Percentiles rank a stretch among this genome's conserved stretches.
Evolutionary conservation across 2,797 vertebrate genomes (phyloP).

Genomic region (Knipowitschia caucasica): DNA sequence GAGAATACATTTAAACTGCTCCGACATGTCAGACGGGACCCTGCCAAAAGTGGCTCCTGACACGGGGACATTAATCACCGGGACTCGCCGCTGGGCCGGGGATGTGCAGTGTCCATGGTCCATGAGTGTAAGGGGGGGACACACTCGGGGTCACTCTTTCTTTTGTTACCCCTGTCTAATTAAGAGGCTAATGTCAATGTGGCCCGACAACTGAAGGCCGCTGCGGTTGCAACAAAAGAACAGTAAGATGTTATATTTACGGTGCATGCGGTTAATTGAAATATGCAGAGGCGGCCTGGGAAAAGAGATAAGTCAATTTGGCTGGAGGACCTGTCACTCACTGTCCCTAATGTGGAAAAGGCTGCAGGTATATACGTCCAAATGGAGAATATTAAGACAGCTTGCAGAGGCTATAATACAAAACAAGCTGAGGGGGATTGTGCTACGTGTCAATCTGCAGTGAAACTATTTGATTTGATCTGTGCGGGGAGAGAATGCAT

Average conservation of each 20-base stretch:
- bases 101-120: constrained; percentile 50
- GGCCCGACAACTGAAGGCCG: constrained; percentile 55
- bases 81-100: constrained; percentile 52
- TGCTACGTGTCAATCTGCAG: background rate
- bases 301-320: constrained; percentile 16
- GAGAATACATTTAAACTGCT: constrained; percentile 85
- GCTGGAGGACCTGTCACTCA: constrained; percentile 1
- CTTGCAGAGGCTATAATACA: background rate
- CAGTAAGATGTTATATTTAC: constrained; percentile 22
- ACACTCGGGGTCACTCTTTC: constrained; percentile 45
- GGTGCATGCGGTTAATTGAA: constrained; percentile 52
- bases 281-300: constrained; percentile 29
- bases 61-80: constrained; percentile 78
- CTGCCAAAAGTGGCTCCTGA: constrained; percentile 72
- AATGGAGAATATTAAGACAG: background rate
- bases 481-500: background rate
- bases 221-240: constrained; percentile 42
- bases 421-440: background rate
- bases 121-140: constrained; percentile 36
- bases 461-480: background rate
- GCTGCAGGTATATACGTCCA: background rate
- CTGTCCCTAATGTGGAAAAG: background rate
- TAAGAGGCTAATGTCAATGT: constrained; percentile 59
- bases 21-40: constrained; percentile 78
- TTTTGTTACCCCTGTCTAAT: constrained; percentile 77